These are phyloP conservation scores for Sebastes cheni DNA, from an alignment of 2,797 vertebrate genomes.

Conservation along the genomic window DNA sequence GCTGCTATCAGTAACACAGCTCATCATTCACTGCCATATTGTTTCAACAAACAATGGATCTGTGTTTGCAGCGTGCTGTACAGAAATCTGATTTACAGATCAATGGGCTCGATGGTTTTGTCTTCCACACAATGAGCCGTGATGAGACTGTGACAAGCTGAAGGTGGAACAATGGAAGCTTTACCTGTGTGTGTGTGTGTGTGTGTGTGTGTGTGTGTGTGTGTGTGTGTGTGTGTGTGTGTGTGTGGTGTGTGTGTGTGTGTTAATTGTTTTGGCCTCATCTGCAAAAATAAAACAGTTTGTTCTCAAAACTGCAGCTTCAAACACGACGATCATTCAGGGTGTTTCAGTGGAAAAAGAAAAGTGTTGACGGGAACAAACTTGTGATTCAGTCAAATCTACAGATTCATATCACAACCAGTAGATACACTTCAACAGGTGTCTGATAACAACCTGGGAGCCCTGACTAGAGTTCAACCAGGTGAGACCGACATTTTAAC, in stretches of 20 bases:
- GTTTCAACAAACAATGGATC: conserved; percentile 66
- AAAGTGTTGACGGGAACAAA: background rate
- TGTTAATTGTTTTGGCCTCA: background rate
- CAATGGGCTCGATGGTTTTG: conserved; percentile 54
- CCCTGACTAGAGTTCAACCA: too few species aligned
- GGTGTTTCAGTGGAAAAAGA: background rate
- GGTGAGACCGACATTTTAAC: too few species aligned
- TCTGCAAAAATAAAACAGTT: background rate
- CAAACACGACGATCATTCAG: conserved; percentile 7
- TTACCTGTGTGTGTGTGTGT: conserved; percentile 9
- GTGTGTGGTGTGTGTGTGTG: background rate
- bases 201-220: background rate
- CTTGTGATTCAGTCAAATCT: background rate
- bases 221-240: background rate
- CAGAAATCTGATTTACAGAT: conserved; percentile 67
- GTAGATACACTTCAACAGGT: background rate
- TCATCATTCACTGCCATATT: conserved; percentile 72
- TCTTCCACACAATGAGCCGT: conserved; percentile 58
- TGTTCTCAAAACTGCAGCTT: background rate
- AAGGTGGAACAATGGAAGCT: conserved; percentile 51
- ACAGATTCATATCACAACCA: background rate
- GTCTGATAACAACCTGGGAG: too few species aligned
- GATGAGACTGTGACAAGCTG: conserved; percentile 60
- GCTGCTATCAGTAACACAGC: conserved; percentile 65
- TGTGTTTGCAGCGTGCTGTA: conserved; percentile 39